A percentile compares a stretch with the other conserved stretches of the same genome.
Evolutionary conservation across 2,113 vertebrate genomes (phyloP).

Genomic region (Ramphastos sulfuratus): DNA sequence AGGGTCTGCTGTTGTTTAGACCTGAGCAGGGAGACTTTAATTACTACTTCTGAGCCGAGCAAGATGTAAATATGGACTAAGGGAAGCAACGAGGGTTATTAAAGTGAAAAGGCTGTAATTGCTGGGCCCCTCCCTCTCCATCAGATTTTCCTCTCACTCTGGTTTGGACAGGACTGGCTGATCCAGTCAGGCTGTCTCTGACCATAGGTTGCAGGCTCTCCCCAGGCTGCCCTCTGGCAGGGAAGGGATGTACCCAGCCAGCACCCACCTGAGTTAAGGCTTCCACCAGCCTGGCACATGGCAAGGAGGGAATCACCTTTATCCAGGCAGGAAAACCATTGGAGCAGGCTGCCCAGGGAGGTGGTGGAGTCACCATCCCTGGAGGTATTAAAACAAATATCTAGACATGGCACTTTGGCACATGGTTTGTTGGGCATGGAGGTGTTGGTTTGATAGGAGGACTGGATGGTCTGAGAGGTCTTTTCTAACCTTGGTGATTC

Average conservation of each 20-base stretch:
- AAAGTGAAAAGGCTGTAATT: conserved; percentile 69
- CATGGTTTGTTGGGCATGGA: too few species aligned
- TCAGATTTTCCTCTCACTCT: conserved; percentile 65
- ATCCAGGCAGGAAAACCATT: neutral
- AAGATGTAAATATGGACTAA: conserved; percentile 60
- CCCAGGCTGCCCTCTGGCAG: neutral
- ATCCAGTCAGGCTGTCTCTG: conserved; percentile 40
- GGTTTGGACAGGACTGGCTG: conserved; percentile 65
- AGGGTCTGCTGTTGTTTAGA: conserved; percentile 47
- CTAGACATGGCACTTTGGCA: too few species aligned
- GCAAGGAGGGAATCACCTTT: neutral
- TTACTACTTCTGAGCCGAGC: conserved; percentile 50
- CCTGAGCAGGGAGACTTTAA: conserved; percentile 35
- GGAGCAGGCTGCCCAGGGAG: too few species aligned
- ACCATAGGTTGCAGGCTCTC: conserved; percentile 7
- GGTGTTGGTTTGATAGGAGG: too few species aligned
- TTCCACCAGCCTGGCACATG: neutral
- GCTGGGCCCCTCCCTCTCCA: conserved; percentile 61
- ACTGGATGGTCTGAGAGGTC: too few species aligned
- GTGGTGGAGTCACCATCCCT: too few species aligned
- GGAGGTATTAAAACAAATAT: too few species aligned
- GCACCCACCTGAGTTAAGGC: conserved; percentile 20
- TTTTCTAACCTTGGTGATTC: too few species aligned
- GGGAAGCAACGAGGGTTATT: conserved; percentile 65
- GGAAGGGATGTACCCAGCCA: conserved; percentile 28